These are phyloP conservation scores for Mesorhabditis sp. DNA, from an alignment of 2,888 invertebrate genomes.

Conservation along the genomic window DNA sequence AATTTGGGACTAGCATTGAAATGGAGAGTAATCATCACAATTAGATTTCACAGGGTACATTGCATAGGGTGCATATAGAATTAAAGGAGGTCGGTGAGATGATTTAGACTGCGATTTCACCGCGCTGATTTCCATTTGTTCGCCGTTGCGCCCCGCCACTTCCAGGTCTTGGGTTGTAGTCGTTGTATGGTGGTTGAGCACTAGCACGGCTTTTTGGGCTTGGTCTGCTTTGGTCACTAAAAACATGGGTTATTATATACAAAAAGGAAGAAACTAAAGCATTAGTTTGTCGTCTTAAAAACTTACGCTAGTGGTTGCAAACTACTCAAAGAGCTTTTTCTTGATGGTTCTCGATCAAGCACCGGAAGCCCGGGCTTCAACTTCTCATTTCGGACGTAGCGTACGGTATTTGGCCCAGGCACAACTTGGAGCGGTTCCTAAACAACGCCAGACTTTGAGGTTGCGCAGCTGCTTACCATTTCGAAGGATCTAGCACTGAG, in stretches of 20 bases:
- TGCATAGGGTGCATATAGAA: too few species aligned
- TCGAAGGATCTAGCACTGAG: not conserved
- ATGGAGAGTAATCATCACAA: too few species aligned
- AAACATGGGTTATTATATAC: too few species aligned
- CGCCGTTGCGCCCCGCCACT: not conserved
- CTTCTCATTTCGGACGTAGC: not conserved
- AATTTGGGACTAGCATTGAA: too few species aligned
- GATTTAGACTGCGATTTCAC: too few species aligned
- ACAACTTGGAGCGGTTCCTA: not conserved
- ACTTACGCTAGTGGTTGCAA: not conserved
- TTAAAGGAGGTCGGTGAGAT: too few species aligned
- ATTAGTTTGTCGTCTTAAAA: not conserved
- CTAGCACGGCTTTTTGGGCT: not conserved
- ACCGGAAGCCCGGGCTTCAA: too few species aligned
- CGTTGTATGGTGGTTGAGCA: not conserved
- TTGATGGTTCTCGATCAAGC: not conserved
- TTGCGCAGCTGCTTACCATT: not conserved
- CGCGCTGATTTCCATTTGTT: too few species aligned
- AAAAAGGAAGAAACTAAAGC: not conserved
- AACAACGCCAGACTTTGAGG: not conserved
- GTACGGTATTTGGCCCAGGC: not conserved
- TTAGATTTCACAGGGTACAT: too few species aligned
- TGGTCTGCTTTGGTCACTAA: too few species aligned
- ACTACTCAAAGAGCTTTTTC: not conserved
- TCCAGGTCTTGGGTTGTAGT: not conserved